Evolutionary conservation across 92 coral and sea anemone species (phyloP), one percentile per base, ranked within the genome.

Genomic region (Zoanthus sociatus): DNA sequence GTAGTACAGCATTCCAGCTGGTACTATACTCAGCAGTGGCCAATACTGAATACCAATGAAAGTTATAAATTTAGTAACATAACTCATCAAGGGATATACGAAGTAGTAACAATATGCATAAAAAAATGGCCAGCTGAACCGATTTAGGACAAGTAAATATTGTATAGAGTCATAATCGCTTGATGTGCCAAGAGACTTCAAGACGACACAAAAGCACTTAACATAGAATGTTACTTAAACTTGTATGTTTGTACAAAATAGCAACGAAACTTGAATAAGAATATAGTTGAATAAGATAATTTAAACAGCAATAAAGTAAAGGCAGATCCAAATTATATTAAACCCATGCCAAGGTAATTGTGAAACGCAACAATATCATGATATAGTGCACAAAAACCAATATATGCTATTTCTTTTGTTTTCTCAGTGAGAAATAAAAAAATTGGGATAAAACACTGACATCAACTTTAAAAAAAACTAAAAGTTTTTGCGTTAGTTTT

Each of bases 271-370:
- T 64, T 50, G 75, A 37, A 37, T 37, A 37, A 37, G 42, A 37
- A 37, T 37, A 37, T 37, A 79, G 11, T 45, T 60, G 73, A 61
- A 45, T 69, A 33, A 44, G 84, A 79, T 63, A 9, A 31, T 4
- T 81, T 46, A 7, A 46, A 46, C 60, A 78, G 76, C 45, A 64
- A 81, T 60, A 70, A 53, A 9, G 21, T 18, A n/a, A 46, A 26
- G 56, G 9, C 45, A 67, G 66, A 67, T 81, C 44, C 67, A 64
- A 50, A 81, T 1, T 66, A 66, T 81, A 66, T 66, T 81, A 44
- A 61, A 26, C 58, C 85, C 30, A 4, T 47, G 47, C 42, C 42
- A 37, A 37, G 42, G 42, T 37, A 4, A 37, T 37, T 37, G 13
- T 44, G 70, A 12, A 21, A 37, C 3, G 6, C 45, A 20, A 1